Conservation (phyloP, 2,113 vertebrate genomes). For the Panthera tigris region DNA sequence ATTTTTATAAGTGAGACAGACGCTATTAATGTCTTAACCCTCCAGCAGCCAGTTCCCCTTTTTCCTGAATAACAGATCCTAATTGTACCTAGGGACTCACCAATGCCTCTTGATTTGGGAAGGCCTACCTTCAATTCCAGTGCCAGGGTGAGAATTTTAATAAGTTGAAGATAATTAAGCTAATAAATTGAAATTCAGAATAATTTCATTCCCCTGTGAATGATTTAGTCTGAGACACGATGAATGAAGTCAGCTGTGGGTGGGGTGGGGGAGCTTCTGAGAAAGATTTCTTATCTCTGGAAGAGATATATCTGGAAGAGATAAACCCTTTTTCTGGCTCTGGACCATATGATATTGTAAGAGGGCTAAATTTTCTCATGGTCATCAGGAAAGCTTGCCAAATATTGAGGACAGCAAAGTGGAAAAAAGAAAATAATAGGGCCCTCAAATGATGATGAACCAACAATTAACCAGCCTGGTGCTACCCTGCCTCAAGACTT, state of each 20-base stretch:
- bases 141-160: conserved; percentile 1
- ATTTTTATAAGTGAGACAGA: background rate
- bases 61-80: background rate
- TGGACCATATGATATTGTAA: background rate
- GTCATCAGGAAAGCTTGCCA: background rate
- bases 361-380: background rate
- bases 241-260: background rate
- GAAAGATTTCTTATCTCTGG: background rate
- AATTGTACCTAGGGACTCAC: background rate
- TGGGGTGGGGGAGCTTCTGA: background rate
- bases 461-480: background rate
- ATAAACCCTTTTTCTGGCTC: background rate
- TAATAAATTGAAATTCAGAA: background rate
- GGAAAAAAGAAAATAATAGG: background rate
- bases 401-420: background rate
- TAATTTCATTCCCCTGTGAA: background rate
- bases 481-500: background rate
- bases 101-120: background rate
- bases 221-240: background rate
- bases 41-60: background rate
- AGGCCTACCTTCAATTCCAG: background rate
- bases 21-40: background rate
- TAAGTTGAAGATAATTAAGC: background rate
- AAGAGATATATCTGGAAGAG: background rate
- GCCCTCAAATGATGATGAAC: background rate